Conservation (phyloP, 2,113 vertebrate genomes). For the Brachypteracias leptosomus region DNA sequence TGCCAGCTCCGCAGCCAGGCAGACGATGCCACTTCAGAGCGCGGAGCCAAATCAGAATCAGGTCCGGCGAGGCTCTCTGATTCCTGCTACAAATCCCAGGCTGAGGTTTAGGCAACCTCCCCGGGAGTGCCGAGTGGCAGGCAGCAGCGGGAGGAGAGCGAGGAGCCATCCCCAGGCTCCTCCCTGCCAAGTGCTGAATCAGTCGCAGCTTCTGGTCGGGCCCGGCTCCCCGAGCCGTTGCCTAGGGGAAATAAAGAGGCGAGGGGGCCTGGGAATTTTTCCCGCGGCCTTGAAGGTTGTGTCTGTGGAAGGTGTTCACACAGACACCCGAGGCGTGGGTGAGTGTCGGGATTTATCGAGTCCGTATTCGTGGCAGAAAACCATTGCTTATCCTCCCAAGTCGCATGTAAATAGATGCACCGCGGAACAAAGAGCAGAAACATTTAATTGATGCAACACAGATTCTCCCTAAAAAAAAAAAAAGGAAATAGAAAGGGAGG, state of each 20-base stretch:
- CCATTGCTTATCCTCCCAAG: slow-evolving; percentile 10
- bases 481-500: neutral
- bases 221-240: neutral
- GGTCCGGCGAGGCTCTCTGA: neutral
- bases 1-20: neutral
- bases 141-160: neutral
- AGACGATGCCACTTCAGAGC: neutral
- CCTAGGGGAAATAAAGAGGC: neutral
- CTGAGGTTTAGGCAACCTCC: neutral
- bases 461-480: neutral
- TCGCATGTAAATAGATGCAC: neutral
- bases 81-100: neutral
- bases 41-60: neutral
- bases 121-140: neutral
- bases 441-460: slow-evolving; percentile 12
- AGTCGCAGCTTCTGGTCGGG: neutral
- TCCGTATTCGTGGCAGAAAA: slow-evolving; percentile 8
- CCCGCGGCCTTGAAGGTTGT: neutral
- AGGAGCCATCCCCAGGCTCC: neutral
- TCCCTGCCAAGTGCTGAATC: neutral
- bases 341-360: slow-evolving; percentile 9
- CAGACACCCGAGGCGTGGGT: neutral
- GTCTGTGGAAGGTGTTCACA: neutral
- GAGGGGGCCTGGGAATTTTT: neutral
- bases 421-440: slow-evolving; percentile 54